Conservation (phyloP, 1,140 invertebrate genomes). For the Sitobion miscanthi region DNA sequence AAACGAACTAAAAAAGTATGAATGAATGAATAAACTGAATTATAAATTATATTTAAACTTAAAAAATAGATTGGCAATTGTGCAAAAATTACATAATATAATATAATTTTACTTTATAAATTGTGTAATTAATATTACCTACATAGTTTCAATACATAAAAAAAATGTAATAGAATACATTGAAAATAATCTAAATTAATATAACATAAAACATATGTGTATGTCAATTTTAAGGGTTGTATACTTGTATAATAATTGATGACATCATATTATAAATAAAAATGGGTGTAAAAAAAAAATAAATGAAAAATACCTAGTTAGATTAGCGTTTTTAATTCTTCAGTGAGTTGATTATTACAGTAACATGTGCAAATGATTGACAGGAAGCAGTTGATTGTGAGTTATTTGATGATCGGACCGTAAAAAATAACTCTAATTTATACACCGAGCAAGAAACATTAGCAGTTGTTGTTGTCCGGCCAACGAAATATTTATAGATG, state of each 20-base stretch:
- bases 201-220: not conserved
- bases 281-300: not conserved
- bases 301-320: not conserved
- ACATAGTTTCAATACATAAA: not conserved
- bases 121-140: too few relatives aligned
- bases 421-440: constrained; percentile 45
- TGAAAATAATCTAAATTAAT: not conserved
- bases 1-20: too few relatives aligned
- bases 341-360: not conserved
- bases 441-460: constrained; percentile 41
- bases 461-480: constrained; percentile 44
- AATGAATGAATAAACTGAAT: too few relatives aligned
- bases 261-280: too few relatives aligned
- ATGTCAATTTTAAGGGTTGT: not conserved
- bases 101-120: too few relatives aligned
- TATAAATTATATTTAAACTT: too few relatives aligned
- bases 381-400: constrained; percentile 8
- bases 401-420: not conserved
- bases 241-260: not conserved
- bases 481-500: constrained; percentile 45
- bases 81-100: too few relatives aligned
- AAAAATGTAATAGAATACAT: not conserved
- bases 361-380: not conserved
- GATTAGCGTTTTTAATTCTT: not conserved
- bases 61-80: too few relatives aligned